These are phyloP conservation scores for Pocota personata DNA, from an alignment of 2,888 invertebrate species.

Conservation along the genomic window DNA sequence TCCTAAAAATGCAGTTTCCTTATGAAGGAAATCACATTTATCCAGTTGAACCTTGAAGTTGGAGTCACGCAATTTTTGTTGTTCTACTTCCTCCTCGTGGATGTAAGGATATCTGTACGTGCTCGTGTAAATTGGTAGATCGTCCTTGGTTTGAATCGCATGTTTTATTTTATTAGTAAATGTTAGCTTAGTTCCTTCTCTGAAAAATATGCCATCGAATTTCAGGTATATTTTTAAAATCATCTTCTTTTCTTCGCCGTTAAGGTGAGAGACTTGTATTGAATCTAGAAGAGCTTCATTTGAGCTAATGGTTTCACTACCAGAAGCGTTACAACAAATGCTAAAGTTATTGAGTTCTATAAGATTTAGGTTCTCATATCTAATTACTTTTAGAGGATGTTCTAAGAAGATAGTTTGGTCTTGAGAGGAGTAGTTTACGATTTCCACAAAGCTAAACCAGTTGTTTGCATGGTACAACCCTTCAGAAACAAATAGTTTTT, in stretches of 20 bases:
- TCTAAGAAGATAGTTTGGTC: neutral
- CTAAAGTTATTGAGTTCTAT: neutral
- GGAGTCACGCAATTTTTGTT: constrained; percentile 59
- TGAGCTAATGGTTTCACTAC: neutral
- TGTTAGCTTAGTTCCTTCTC: neutral
- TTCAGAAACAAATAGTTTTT: neutral
- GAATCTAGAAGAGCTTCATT: neutral
- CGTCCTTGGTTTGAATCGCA: constrained; percentile 76
- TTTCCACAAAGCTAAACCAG: constrained; percentile 1
- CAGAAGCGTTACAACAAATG: neutral
- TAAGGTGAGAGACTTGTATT: neutral
- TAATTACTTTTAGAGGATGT: neutral
- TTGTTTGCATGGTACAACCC: constrained; percentile 1
- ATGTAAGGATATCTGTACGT: constrained; percentile 77
- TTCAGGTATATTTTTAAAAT: neutral
- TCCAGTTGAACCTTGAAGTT: no score
- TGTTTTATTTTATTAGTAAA: constrained; percentile 75
- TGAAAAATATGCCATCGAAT: neutral
- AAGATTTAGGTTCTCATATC: neutral
- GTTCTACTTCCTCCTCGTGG: constrained; percentile 77
- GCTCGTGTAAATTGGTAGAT: constrained; percentile 76
- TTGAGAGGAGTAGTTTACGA: neutral
- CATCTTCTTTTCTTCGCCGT: neutral
- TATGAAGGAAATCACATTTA: neutral
- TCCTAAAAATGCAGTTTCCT: neutral